A percentile compares a stretch with the other conserved stretches of the same genome.
Conservation (phyloP, 2,797 vertebrate genomes). For the Melanitta fusca region DNA sequence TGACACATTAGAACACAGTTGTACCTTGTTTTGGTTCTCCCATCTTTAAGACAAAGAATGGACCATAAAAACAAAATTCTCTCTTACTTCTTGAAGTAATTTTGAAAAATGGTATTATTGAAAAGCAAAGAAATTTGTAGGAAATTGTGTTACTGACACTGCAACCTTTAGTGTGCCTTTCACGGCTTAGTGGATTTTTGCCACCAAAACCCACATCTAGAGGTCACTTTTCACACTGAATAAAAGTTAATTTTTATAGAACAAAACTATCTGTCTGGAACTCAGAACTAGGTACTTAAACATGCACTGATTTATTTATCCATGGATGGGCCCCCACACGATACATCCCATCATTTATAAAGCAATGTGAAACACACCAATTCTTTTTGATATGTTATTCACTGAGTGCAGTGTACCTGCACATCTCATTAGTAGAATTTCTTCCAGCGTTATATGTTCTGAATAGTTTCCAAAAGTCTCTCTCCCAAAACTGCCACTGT, state of each 20-base stretch:
- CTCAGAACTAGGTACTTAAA: background rate
- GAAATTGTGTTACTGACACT: background rate
- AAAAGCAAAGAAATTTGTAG: background rate
- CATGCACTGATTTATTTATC: background rate
- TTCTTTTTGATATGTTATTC: background rate
- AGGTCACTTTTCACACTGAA: background rate
- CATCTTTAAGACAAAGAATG: background rate
- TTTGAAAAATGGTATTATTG: background rate
- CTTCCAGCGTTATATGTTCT: background rate
- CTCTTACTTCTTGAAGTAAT: background rate
- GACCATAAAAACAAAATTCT: background rate
- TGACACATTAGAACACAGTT: background rate
- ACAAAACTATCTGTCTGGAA: background rate
- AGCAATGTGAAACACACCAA: background rate
- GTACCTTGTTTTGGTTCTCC: background rate
- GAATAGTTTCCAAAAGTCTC: background rate
- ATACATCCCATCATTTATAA: background rate
- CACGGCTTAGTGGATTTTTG: background rate
- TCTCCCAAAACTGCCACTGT: background rate
- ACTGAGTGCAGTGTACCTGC: background rate
- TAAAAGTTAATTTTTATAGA: background rate
- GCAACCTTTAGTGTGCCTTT: fast-evolving
- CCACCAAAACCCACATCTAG: background rate
- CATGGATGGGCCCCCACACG: background rate
- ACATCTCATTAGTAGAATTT: background rate